Conservation (phyloP, 1,140 invertebrate species). For the Oryctes rhinoceros region DNA sequence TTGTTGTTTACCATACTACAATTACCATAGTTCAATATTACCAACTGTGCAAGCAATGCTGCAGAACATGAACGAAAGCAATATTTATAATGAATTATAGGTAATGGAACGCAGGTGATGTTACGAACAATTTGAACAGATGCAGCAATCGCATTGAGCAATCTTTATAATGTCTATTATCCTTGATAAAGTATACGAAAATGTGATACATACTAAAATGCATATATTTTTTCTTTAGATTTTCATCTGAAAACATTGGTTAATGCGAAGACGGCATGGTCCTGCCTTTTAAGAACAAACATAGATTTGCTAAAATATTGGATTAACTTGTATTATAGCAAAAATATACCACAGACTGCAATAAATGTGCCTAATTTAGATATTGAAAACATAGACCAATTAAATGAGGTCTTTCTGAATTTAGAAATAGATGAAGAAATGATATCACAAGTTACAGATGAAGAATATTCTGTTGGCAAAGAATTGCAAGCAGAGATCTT, state of each 20-base stretch:
- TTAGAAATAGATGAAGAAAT: slow-evolving; percentile 68
- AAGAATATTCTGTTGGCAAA: slow-evolving; percentile 42
- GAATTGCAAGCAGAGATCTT: slow-evolving; percentile 45
- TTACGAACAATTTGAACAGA: too few relatives aligned
- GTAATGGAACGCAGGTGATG: too few relatives aligned
- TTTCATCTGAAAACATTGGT: slow-evolving; percentile 63
- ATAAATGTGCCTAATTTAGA: slow-evolving; percentile 58
- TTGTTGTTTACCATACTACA: too few relatives aligned
- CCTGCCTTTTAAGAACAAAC: slow-evolving; percentile 62
- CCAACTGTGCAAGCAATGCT: too few relatives aligned
- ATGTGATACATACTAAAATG: background rate
- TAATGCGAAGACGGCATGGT: slow-evolving; percentile 63
- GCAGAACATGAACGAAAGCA: too few relatives aligned
- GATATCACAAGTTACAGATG: slow-evolving; percentile 59
- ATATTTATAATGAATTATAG: too few relatives aligned
- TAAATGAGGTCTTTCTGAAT: slow-evolving; percentile 64
- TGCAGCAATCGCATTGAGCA: too few relatives aligned
- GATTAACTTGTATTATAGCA: slow-evolving; percentile 62
- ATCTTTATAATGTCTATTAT: too few relatives aligned
- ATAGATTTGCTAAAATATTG: slow-evolving; percentile 65
- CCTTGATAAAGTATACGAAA: too few relatives aligned
- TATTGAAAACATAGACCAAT: slow-evolving; percentile 61
- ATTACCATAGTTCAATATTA: too few relatives aligned
- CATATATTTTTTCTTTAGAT: slow-evolving; percentile 61
- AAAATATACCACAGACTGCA: slow-evolving; percentile 48